These are phyloP conservation scores for Pyxicephalus adspersus DNA, from an alignment of 2,113 vertebrate genomes.

Conservation along the genomic window DNA sequence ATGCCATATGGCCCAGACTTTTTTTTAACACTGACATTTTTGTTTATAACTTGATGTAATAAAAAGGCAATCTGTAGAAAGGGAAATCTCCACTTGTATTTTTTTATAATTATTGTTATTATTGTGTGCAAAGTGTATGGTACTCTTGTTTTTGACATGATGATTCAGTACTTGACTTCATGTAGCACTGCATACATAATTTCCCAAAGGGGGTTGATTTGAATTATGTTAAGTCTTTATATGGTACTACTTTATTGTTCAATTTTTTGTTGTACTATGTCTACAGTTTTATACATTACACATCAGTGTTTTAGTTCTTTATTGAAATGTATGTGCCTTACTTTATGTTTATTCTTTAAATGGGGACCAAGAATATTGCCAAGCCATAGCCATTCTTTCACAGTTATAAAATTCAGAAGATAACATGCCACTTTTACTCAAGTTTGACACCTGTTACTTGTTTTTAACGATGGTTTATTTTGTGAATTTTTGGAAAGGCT, in stretches of 20 bases:
- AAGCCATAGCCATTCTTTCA: conserved; percentile 63
- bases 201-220: conserved; percentile 31
- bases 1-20: not conserved
- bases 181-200: conserved; percentile 35
- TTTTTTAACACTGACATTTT: conserved; percentile 17
- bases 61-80: conserved; percentile 29
- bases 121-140: conserved; percentile 26
- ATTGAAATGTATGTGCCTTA: conserved; percentile 91
- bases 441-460: conserved; percentile 69
- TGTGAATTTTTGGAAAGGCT: conserved; percentile 67
- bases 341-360: conserved; percentile 76
- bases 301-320: conserved; percentile 61
- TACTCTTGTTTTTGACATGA: conserved; percentile 30
- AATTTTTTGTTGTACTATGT: conserved; percentile 3
- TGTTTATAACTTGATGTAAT: not conserved
- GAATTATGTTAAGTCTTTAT: conserved; percentile 12
- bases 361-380: conserved; percentile 79
- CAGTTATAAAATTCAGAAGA: conserved; percentile 52
- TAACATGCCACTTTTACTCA: conserved; percentile 69
- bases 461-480: conserved; percentile 63
- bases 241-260: conserved; percentile 27
- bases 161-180: conserved; percentile 36
- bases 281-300: conserved; percentile 3
- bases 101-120: conserved; percentile 19
- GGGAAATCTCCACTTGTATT: conserved; percentile 42